A percentile compares a stretch with the other conserved stretches of the same genome.
Evolutionary conservation across 2,113 vertebrate genomes (phyloP).

Genomic region (Leiothrix lutea): DNA sequence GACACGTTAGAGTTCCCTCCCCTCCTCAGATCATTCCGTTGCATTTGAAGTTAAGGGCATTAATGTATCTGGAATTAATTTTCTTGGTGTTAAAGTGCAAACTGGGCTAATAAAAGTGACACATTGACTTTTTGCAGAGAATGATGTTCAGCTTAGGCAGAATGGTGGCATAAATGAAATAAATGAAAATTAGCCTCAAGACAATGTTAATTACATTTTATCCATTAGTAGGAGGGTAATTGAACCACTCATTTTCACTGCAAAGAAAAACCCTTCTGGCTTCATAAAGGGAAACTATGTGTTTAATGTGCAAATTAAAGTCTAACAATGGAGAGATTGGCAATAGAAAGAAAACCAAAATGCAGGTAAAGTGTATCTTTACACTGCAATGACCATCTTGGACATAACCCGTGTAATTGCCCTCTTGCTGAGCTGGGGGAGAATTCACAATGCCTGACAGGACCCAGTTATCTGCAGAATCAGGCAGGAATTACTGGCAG

Average conservation of each 20-base stretch:
- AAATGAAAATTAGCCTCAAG: conserved; percentile 77
- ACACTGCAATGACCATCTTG: not conserved
- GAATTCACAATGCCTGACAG: not conserved
- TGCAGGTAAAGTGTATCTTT: not conserved
- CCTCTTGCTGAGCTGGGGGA: not conserved
- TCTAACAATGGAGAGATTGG: not conserved
- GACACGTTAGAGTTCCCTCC: not conserved
- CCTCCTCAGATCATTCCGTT: conserved; percentile 9
- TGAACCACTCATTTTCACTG: conserved; percentile 68
- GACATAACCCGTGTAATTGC: accelerated
- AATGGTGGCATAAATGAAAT: conserved; percentile 66
- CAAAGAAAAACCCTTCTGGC: conserved; percentile 71
- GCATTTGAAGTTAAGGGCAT: conserved; percentile 26
- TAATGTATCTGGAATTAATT: conserved; percentile 73
- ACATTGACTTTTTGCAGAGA: conserved; percentile 75
- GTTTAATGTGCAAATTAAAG: conserved; percentile 68
- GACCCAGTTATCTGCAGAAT: not conserved
- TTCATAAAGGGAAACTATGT: conserved; percentile 65
- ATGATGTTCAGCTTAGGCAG: conserved; percentile 60
- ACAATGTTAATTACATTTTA: conserved; percentile 76
- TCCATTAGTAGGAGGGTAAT: conserved; percentile 75
- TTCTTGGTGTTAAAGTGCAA: conserved; percentile 73
- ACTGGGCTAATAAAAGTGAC: conserved; percentile 77
- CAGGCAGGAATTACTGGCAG: not conserved
- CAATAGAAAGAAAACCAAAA: not conserved